Percentiles rank a stretch among this genome's conserved stretches.
phyloP scores from a whole-genome alignment of 2,797 vertebrate genomes.

The Sebastes trivittatus region DNA sequence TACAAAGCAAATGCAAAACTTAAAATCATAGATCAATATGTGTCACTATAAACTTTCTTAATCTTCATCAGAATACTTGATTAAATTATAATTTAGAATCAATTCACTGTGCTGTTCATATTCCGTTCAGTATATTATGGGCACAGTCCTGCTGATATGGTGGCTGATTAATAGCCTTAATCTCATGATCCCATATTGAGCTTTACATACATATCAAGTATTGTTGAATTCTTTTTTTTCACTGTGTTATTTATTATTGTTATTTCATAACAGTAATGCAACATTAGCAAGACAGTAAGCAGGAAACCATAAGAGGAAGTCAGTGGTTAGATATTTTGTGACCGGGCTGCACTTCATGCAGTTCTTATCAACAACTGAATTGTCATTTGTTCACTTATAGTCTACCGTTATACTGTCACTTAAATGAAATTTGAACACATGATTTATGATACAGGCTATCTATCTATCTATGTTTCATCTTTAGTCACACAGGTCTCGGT shows the following conservation, averaged over 20 bases:
- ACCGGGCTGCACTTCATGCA: neutral
- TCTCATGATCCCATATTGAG: too few relatives aligned
- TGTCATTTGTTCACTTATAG: neutral
- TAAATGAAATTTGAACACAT: neutral
- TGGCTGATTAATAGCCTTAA: neutral
- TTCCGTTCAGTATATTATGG: neutral
- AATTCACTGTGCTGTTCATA: neutral
- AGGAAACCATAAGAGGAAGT: conserved; percentile 20
- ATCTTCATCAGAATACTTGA: neutral
- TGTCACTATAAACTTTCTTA: neutral
- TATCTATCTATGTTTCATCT: neutral
- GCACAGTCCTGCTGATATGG: neutral
- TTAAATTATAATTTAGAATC: neutral
- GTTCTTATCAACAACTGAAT: neutral
- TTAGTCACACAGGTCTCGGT: neutral
- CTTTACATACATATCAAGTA: neutral
- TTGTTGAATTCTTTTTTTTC: neutral
- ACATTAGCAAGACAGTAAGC: neutral
- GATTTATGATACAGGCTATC: neutral
- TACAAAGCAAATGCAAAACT: neutral
- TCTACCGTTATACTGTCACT: neutral
- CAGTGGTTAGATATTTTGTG: neutral
- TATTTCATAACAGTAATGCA: neutral
- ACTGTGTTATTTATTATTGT: neutral
- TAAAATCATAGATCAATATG: neutral